Base-by-base conservation (phyloP, 2,888 invertebrate genomes). In the Leptinotarsa juncta region DNA sequence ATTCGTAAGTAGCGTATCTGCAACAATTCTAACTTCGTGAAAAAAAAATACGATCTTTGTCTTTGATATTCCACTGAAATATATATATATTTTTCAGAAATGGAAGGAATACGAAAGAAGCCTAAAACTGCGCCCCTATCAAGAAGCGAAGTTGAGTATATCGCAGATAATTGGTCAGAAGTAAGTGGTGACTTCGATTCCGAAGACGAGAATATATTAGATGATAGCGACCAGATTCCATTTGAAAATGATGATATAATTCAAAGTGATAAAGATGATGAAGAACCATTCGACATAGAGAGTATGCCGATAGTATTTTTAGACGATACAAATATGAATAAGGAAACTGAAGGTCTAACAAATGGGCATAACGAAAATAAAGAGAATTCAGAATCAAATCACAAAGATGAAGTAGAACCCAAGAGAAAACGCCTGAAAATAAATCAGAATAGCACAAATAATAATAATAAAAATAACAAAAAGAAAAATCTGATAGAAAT, bases 61-160 rank as follows among this genome's bases (percentile, higher is more conserved):
- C 50, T 50, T 50, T 50, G 50, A 50, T 50, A 50, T 50, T 50
- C 50, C 50, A 50, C 50, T 50, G 50, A 50, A 50, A 50, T 50
- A 50, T 50, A 50, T 50, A 50, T 50, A 50, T 50, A 15, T 50
- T 1, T 50, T 68, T 53, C 81, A 82, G 55, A 82, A 82, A 68
- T 79, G 79, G 67, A 80, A 50, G 50, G 16, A 50, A 50, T 50
- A 50, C 16, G 50, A 50, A 50, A 50, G 50, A 50, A 50, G 15
- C 50, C 50, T 50, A 50, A 50, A 50, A 50, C 50, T 50, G 50
- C 50, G 50, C 50, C 50, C 50, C 50, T 50, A 16, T 50, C 50
- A 50, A 50, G 50, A 50, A 50, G 50, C 50, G 50, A 50, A 50
- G 50, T 50, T 50, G 50, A 50, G 50, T 50, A 50, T 50, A 50